These are phyloP conservation scores for Fratercula arctica DNA, from an alignment of 2,797 vertebrate species.

Conservation along the genomic window DNA sequence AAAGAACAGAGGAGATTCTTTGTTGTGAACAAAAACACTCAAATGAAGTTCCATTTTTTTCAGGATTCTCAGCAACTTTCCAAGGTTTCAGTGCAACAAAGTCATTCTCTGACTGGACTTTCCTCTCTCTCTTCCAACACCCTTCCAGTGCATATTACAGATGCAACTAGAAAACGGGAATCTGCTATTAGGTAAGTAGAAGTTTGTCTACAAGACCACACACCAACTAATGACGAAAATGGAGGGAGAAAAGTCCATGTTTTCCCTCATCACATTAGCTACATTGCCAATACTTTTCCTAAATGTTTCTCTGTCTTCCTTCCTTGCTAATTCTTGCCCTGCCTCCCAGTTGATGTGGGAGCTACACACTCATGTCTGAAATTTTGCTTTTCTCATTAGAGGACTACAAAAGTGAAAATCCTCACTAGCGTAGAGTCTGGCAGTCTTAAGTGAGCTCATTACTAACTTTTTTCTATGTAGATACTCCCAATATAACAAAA, in stretches of 20 bases:
- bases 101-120: conserved; percentile 81
- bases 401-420: not conserved
- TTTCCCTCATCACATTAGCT: not conserved
- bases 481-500: conserved; percentile 83
- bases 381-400: not conserved
- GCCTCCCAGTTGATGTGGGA: not conserved
- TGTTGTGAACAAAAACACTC: not conserved
- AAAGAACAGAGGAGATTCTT: not conserved
- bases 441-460: not conserved
- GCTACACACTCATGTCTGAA: not conserved
- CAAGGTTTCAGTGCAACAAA: conserved; percentile 73
- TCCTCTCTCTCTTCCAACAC: conserved; percentile 89
- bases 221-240: not conserved
- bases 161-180: conserved; percentile 86
- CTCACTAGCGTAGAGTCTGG: not conserved
- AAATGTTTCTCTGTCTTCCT: not conserved
- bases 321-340: not conserved
- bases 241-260: not conserved
- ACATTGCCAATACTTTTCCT: not conserved
- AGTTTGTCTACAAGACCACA: not conserved
- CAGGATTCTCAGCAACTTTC: conserved; percentile 74
- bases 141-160: conserved; percentile 90
- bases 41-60: conserved; percentile 40
- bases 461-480: conserved; percentile 67
- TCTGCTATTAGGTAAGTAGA: conserved; percentile 86